A percentile compares a stretch with the other conserved stretches of the same genome.
phyloP scores from a whole-genome alignment of 2,888 invertebrate species.

The Nomada fucata region DNA sequence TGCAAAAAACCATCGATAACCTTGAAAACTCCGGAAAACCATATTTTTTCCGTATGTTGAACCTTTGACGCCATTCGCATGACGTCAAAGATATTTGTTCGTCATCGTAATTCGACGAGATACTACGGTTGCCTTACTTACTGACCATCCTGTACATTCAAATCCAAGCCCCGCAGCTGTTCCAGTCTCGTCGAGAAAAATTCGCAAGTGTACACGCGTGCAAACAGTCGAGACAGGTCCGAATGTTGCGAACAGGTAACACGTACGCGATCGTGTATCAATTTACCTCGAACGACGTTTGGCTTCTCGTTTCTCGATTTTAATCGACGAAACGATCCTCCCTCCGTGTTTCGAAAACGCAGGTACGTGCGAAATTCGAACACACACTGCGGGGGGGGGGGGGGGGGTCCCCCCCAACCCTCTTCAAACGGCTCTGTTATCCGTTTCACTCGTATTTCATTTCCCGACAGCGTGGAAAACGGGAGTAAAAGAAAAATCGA shows the following conservation, averaged over 20 bases:
- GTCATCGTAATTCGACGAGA: too few species aligned
- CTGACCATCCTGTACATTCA: too few species aligned
- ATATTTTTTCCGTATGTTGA: too few species aligned
- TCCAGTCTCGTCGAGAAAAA: neutral
- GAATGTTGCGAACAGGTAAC: neutral
- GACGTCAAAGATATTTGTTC: too few species aligned
- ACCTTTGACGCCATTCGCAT: too few species aligned
- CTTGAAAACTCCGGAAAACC: too few species aligned
- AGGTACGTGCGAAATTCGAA: slow-evolving; percentile 18
- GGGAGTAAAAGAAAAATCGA: neutral
- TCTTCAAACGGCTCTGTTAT: slow-evolving; percentile 6
- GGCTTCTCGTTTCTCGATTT: slow-evolving; percentile 6
- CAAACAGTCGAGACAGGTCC: neutral
- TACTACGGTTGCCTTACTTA: too few species aligned
- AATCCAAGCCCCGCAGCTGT: too few species aligned
- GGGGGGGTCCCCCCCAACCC: too few species aligned
- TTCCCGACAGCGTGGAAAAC: neutral
- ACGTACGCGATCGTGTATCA: slow-evolving; percentile 8
- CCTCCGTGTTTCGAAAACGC: neutral
- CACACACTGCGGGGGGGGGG: neutral
- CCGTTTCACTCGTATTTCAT: slow-evolving; percentile 43
- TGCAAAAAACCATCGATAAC: neutral
- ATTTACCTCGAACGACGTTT: slow-evolving; percentile 5
- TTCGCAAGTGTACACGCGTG: neutral
- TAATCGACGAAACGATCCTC: slow-evolving; percentile 4